Percentiles rank a stretch among this genome's conserved stretches.
phyloP scores from a whole-genome alignment of 2,888 invertebrate genomes.

The Melipona beecheii region DNA sequence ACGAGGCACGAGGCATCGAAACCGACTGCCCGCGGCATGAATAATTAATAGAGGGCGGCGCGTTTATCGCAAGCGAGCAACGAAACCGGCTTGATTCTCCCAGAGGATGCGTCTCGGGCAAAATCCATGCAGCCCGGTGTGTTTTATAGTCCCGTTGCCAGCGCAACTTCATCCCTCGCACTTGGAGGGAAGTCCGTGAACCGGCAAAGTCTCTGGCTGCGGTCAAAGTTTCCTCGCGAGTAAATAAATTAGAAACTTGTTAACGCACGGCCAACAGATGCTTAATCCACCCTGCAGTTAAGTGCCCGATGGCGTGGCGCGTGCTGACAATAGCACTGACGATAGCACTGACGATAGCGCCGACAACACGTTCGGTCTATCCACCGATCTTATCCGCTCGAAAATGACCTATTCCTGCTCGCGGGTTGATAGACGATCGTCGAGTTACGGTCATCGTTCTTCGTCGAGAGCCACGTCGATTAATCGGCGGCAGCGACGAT shows the following conservation, averaged over 20 bases:
- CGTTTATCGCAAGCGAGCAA: constrained; percentile 21
- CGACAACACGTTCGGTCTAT: background rate
- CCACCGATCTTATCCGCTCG: constrained; percentile 49
- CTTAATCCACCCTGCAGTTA: constrained; percentile 57
- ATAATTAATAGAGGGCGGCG: constrained; percentile 37
- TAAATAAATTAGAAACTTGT: constrained; percentile 69
- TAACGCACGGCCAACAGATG: constrained; percentile 52
- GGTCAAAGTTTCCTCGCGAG: constrained; percentile 34
- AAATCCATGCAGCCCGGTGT: constrained; percentile 30
- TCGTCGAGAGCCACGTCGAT: background rate
- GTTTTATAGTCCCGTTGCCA: constrained; percentile 30
- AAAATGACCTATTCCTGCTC: constrained; percentile 52
- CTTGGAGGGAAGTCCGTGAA: constrained; percentile 30
- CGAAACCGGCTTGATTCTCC: constrained; percentile 23
- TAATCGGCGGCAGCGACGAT: background rate
- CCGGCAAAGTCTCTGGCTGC: constrained; percentile 3
- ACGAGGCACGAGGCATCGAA: background rate
- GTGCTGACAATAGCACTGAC: constrained; percentile 43
- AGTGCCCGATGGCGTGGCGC: constrained; percentile 45
- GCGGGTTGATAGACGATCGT: constrained; percentile 9
- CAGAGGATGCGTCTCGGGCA: constrained; percentile 33
- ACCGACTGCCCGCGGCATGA: constrained; percentile 21
- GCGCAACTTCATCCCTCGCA: constrained; percentile 36
- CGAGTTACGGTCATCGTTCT: constrained; percentile 42
- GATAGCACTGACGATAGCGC: constrained; percentile 44